Evolutionary conservation across 2,888 invertebrate genomes (phyloP), one percentile per base, ranked within the genome.

Genomic region (Polymixis lichenea): DNA sequence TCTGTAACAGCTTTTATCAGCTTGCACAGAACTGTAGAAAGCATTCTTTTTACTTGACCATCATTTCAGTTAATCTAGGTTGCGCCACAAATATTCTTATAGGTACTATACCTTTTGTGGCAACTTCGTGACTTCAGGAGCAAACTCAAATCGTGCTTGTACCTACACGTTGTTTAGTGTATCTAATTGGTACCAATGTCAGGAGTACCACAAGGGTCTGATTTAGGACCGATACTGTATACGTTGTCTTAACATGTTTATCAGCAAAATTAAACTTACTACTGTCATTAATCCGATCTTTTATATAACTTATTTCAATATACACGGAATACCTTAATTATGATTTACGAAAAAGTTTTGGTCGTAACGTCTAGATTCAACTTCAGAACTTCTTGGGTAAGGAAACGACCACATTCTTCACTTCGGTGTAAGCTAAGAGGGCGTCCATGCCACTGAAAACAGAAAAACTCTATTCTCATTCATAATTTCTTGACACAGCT

Each of bases 401-500:
- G 2, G 90, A 78, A 38, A 98, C 97, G 3, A 97, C 97, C 68
- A 98, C 97, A 9, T 98, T 98, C 93, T 98, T 98, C 1, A 97
- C 97, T 92, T 98, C 98, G 84, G 98, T 92, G 89, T 98, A 98
- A 87, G 97, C 97, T 62, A 97, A 96, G 82, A 98, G 90, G 1
- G 97, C 97, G 86, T 98, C 97, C 84, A 97, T 96, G 65, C 98
- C 98, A 86, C 97, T 97, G 91, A 77, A 97, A 97, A 65, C 17
- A 55, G 22, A 72, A 68, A 72, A 58, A 43, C 43, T 43, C 9
- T 32, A 32, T 53, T 17, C 9, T 17, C 1, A 43, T 9, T 3
- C 32, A 32, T 3, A 2, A 32, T 32, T 32, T 32, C 32, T 32
- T 32, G 32, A 32, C 32, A 32, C 32, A 32, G 32, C 32, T 32